Evolutionary conservation across 2,797 vertebrate genomes (phyloP), one percentile per base, ranked within the genome.

Genomic region (Falco cherrug): DNA sequence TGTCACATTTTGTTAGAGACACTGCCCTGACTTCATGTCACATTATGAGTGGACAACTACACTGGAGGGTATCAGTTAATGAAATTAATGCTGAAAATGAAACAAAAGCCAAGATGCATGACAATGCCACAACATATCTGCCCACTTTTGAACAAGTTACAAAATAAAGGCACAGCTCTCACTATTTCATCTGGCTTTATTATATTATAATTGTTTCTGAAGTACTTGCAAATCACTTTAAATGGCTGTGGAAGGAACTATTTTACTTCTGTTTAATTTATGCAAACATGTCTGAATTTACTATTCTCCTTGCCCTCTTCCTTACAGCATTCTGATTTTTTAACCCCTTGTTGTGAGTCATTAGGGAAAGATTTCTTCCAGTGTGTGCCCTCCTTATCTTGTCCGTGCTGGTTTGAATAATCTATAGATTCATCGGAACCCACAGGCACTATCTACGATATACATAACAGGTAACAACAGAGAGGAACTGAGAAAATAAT

Each of bases 1-100:
- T 85, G 93, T 93, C 96, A 96, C 35, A 59, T 80, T 95, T 84
- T 89, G 84, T 96, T 97, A 97, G 65, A 95, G 67, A 33, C 87
- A 37, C 70, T 90, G 29, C 41, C 28, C 28, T 85, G 48, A 75
- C 77, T 35, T 61, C 64, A 14, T 4, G 16, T 54, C 69, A 94
- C 70, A 93, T 90, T 86, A 78, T 48, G 47, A 3, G 1, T 70
- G 39, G 41, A 94, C 70, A 82, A 29, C 53, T 81, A 4, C n/a
- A 77, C 79, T 80, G 43, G 51, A 92, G 65, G 51, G 16, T 84
- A 74, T 61, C 50, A 28, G n/a, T 68, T 90, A 74, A 92, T 76
- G 21, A 83, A 94, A 94, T 93, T 95, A 95, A 80, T 78, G 51
- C 39, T 93, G 51, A 89, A 93, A 95, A 83, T 70, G 26, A 91